Conservation (phyloP, 1,140 invertebrate genomes). For the Drosophila serrata region DNA sequence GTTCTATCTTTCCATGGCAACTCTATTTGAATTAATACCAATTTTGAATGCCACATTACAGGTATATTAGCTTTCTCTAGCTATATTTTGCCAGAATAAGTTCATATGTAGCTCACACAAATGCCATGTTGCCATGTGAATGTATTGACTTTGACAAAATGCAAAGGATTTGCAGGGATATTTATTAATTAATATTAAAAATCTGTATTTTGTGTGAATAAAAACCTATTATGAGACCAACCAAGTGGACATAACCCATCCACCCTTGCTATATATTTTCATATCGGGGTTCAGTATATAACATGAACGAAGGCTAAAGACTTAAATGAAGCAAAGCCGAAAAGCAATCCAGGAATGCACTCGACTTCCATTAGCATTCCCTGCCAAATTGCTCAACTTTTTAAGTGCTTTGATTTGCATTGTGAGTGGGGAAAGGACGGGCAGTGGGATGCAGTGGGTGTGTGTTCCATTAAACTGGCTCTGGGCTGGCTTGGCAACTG, state of each 20-base stretch:
- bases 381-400: constrained; percentile 63
- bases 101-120: no score
- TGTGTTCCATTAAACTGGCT: constrained; percentile 16
- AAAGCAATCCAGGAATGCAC: constrained; percentile 7
- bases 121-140: no score
- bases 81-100: no score
- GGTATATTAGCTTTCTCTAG: no score
- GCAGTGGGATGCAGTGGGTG: neutral
- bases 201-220: no score
- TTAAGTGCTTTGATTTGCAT: constrained; percentile 73
- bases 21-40: neutral
- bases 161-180: neutral
- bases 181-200: neutral
- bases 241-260: neutral
- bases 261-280: no score
- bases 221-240: neutral
- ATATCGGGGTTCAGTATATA: neutral
- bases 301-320: neutral
- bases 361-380: constrained; percentile 32
- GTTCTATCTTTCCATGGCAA: neutral
- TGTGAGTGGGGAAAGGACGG: constrained; percentile 24
- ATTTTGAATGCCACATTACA: no score
- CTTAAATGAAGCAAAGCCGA: constrained; percentile 25
- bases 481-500: constrained; percentile 48
- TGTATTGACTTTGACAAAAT: no score